Base-by-base conservation (phyloP, 1,140 invertebrate species). In the Drosophila elegans region DNA sequence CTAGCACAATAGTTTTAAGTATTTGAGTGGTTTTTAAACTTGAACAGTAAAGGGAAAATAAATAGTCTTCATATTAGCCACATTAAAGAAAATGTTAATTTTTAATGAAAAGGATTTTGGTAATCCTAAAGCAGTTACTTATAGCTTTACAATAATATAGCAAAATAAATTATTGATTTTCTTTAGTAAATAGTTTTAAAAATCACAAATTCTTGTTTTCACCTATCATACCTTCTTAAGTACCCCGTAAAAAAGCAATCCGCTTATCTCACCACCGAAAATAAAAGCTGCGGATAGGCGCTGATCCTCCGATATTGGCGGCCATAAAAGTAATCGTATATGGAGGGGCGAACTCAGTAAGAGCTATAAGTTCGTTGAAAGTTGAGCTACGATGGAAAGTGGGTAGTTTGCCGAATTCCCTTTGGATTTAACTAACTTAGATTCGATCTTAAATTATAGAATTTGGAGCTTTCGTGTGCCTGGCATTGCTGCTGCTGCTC, bases 331-430 rank as follows among this genome's bases (percentile, higher is more conserved):
- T 32, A 73, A 61, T 60, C 63, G 52, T 12, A 4, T 25, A 27
- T 0, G 51, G 29, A 25, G 21, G 3, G 10, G 34, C 38, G 16
- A 29, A 42, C 11, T 39, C 48, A 60, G 67, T 51, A 36, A 16
- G 27, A 38, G 36, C 45, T 29, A 21, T 42, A 25, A 21, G 41
- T 75, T 75, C 41, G 39, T 38, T 41, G 39, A 38, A 21, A 49
- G 41, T 62, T 48, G 69, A 74, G 36, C 69, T 46, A 51, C 34
- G 6, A 75, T 75, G 73, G 36, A 39, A 49, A 57, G 61, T 75
- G 27, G 9, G 61, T 75, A 36, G 9, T 11, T 5, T 34, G 38
- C 16, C 0, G 9, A n/a, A 3, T n/a, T 1, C 6, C 7, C 0
- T n/a, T 12, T n/a, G 3, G n/a, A 1, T 36, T 16, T 0, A 34